Evolutionary conservation across 1,140 invertebrate genomes (phyloP), one percentile per base, ranked within the genome.

Genomic region (Teleopsis dalmanni): DNA sequence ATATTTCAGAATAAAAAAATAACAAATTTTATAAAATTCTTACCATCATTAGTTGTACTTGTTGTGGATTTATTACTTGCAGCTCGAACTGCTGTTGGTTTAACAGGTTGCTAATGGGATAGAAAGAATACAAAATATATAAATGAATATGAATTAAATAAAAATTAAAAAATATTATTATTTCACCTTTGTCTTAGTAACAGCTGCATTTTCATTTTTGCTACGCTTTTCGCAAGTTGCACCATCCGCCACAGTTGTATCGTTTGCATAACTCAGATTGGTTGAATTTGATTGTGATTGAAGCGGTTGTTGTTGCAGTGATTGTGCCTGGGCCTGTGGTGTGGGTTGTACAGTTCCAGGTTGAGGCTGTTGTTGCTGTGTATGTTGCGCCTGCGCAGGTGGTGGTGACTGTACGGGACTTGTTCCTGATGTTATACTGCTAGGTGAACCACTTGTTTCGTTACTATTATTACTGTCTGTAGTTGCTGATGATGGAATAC

Each of bases 391-490:
- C 14, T 53, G 51, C 44, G 50, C 41, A 23, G 55, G 72, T 51
- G 72, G 68, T 29, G 81, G 81, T 37, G 81, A 76, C 54, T 73
- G 68, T 22, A 76, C 62, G 48, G 78, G 73, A 70, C 71, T 63
- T 56, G 74, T 57, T 49, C 70, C 72, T 35, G 83, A 92, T 55
- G 84, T 87, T 60, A 81, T 86, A 47, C 87, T 91, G 53, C 85
- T 85, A 26, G 87, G 89, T 44, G 87, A 89, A 51, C 83, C 85
- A 46, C 80, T 82, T 10, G 83, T 85, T 74, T 84, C 84, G 66
- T 87, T 87, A 67, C 83, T 86, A 65, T 86, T 85, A 60, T 85
- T 85, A 59, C 82, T 85, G 57, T 88, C 86, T 13, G 85, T 88
- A 49, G 84, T 86, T n/a, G 84, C 84, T 14, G 84, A 85, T 13